These are phyloP conservation scores for Hyles lineata DNA, from an alignment of 2,888 invertebrate species.

Conservation along the genomic window DNA sequence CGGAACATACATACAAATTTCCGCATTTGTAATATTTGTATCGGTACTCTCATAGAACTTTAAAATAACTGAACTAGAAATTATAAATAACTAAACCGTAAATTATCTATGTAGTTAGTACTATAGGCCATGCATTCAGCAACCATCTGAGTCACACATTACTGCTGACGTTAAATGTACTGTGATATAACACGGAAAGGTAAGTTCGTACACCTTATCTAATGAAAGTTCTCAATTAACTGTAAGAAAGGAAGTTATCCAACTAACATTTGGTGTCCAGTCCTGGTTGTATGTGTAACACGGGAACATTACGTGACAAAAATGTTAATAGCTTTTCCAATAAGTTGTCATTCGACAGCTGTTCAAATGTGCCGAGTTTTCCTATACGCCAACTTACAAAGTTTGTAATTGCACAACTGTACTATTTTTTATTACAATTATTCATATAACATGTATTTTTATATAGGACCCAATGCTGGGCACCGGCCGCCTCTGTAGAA, in stretches of 20 bases:
- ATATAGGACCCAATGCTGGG: too few species aligned
- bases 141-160: background rate
- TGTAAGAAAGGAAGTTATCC: constrained; percentile 27
- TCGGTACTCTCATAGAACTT: too few species aligned
- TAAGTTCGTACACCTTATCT: constrained; percentile 20
- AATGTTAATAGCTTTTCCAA: background rate
- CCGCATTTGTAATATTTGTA: too few species aligned
- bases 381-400: background rate
- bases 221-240: constrained; percentile 28
- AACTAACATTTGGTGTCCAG: constrained; percentile 17
- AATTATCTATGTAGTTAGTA: background rate
- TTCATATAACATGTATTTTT: too few species aligned
- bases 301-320: constrained; percentile 23
- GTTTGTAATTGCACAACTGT: background rate
- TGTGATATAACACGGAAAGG: constrained; percentile 26
- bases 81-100: too few species aligned
- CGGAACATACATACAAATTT: too few species aligned
- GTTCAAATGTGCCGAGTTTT: too few species aligned
- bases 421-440: background rate
- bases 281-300: background rate
- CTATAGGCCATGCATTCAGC: background rate
- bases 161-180: constrained; percentile 2
- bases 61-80: too few species aligned
- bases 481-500: too few species aligned
- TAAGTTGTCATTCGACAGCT: background rate